Evolutionary conservation across 2,113 vertebrate species (phyloP).

Genomic region (Dromiciops gliroides): DNA sequence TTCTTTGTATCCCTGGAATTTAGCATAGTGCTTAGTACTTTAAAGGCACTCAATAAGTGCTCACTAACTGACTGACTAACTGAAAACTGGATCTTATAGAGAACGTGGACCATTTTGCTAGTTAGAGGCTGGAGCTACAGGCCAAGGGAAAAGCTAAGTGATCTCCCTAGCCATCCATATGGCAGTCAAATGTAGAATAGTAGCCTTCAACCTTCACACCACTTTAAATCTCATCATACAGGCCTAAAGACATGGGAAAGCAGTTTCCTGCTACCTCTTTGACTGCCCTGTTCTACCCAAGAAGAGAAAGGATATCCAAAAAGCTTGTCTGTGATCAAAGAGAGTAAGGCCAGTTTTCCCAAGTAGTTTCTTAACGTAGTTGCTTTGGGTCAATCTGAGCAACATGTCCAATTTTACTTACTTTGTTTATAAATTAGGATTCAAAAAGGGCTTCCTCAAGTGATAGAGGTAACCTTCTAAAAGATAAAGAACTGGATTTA

Average conservation of each 20-base stretch:
- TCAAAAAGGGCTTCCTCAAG: constrained; percentile 57
- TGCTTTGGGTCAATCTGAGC: not conserved
- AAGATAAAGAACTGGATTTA: constrained; percentile 57
- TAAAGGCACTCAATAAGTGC: not conserved
- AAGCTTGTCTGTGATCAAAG: not conserved
- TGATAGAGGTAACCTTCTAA: constrained; percentile 25
- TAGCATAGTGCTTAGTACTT: not conserved
- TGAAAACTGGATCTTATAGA: not conserved
- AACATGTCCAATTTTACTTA: constrained; percentile 7
- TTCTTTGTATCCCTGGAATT: not conserved
- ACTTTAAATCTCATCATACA: not conserved
- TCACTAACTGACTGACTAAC: not conserved
- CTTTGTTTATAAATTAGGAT: constrained; percentile 6
- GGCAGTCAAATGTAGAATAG: not conserved
- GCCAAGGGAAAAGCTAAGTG: not conserved
- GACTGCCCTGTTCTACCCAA: not conserved
- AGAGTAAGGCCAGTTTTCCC: not conserved
- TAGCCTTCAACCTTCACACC: not conserved
- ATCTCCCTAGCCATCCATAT: not conserved
- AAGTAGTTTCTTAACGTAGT: not conserved
- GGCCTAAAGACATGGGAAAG: not conserved
- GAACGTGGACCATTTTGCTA: not conserved
- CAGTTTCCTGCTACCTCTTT: not conserved
- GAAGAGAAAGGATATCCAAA: not conserved
- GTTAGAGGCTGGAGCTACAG: not conserved